Base-by-base conservation (phyloP, 2,113 vertebrate species). In the Maccullochella peelii region DNA sequence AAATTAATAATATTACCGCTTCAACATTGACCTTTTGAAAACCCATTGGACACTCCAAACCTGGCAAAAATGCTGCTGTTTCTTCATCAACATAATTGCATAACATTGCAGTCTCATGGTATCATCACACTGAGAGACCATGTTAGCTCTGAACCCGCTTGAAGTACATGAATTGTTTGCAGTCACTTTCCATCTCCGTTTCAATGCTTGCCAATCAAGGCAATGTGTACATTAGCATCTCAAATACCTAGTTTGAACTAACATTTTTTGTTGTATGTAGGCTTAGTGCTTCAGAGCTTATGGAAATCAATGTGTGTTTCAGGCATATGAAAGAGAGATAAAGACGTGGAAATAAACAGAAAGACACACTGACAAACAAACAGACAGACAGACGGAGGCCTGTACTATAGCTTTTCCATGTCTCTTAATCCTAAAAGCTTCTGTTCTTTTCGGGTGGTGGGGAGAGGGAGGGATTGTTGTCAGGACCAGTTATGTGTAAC, bases 401-500 rank as follows among this genome's bases (percentile, higher is more conserved):
- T 49, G 14, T 44, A 78, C 70, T 75, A 78, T 50, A 75, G 86
- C 68, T 84, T 88, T 87, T 85, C 69, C 57, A 59, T 77, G 71
- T 80, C 80, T 85, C 75, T 78, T 83, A 83, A 87, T 85, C 82
- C 75, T 84, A 84, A 88, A 91, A 88, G 72, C 50, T 33, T 80
- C 72, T 70, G 73, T 90, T 93, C 82, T 82, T 89, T 82, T 82
- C 42, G 62, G 80, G 77, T 79, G 82, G 68, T 85, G 67, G 73
- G 82, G 83, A 84, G 93, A 93, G 91, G 88, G 94, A 92, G 89
- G 90, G 89, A 62, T 77, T 80, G 86, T 93, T 95, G 93, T 95
- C 93, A 93, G 84, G 92, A 90, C 84, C 88, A 92, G 91, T 95
- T 94, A 95, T 93, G 93, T 83, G 91, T 92, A 92, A 93, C 88